Conservation (phyloP, 2,797 vertebrate species). For the Hybognathus amarus region DNA sequence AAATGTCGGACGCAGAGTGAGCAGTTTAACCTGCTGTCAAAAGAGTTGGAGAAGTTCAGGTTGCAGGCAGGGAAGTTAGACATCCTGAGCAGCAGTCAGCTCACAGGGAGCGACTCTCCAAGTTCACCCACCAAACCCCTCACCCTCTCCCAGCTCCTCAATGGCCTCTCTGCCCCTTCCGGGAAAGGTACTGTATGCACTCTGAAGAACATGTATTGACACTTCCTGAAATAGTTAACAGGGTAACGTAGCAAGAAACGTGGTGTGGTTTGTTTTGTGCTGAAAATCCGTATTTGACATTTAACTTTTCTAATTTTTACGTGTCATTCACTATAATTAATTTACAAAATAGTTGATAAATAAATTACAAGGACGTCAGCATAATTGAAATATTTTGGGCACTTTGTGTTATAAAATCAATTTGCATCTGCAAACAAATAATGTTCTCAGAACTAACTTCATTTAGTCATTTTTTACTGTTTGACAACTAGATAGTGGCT, state of each 20-base stretch:
- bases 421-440: neutral
- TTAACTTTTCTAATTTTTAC: neutral
- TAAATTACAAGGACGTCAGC: neutral
- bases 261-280: neutral
- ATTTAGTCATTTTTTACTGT: neutral
- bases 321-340: neutral
- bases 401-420: neutral
- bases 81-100: conserved; percentile 78
- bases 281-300: neutral
- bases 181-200: conserved; percentile 81
- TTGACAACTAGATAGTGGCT: neutral
- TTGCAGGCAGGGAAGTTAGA: conserved; percentile 90
- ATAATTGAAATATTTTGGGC: neutral
- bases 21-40: conserved; percentile 95
- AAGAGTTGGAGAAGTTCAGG: conserved; percentile 92
- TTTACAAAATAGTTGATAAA: neutral
- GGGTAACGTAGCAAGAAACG: neutral
- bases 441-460: neutral
- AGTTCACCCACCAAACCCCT: conserved; percentile 85
- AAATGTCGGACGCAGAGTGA: conserved; percentile 94
- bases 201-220: neutral
- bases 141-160: conserved; percentile 86
- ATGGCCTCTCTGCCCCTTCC: conserved; percentile 87
- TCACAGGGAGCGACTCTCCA: conserved; percentile 77
- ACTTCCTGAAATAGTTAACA: neutral